Conservation (phyloP, 1,140 invertebrate genomes). For the Cydia pomonella region DNA sequence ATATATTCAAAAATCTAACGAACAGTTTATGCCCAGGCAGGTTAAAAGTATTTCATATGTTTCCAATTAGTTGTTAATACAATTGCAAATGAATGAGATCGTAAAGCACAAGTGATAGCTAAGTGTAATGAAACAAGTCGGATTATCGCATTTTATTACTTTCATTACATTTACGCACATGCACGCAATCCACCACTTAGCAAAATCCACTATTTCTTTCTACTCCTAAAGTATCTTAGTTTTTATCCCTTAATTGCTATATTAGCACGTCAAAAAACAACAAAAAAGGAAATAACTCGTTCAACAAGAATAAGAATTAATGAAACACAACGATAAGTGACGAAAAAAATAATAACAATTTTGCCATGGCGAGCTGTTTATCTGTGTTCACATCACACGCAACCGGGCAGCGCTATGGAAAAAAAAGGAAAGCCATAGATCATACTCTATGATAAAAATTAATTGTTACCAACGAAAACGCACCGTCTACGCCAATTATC, state of each 20-base stretch:
- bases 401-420: slow-evolving; percentile 42
- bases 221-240: slow-evolving; percentile 1
- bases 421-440: slow-evolving; percentile 51
- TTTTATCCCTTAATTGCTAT: slow-evolving; percentile 20
- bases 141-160: slow-evolving; percentile 15
- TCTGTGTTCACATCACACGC: slow-evolving; percentile 46
- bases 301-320: slow-evolving; percentile 36
- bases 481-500: slow-evolving; percentile 23
- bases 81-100: background rate
- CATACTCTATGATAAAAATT: slow-evolving; percentile 51
- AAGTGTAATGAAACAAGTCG: slow-evolving; percentile 2
- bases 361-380: slow-evolving; percentile 49
- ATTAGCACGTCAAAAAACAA: slow-evolving; percentile 22
- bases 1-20: no score
- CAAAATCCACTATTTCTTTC: background rate
- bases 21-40: background rate
- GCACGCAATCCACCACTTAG: background rate
- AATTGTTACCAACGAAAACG: slow-evolving; percentile 39
- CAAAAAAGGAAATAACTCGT: slow-evolving; percentile 1
- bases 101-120: background rate
- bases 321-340: slow-evolving; percentile 42
- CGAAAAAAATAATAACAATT: slow-evolving; percentile 43
- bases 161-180: slow-evolving; percentile 13
- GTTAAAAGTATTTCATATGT: background rate
- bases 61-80: background rate